A percentile compares a stretch with the other conserved stretches of the same genome.
phyloP scores from a whole-genome alignment of 2,888 invertebrate genomes.

The Exephanes ischioxanthus region DNA sequence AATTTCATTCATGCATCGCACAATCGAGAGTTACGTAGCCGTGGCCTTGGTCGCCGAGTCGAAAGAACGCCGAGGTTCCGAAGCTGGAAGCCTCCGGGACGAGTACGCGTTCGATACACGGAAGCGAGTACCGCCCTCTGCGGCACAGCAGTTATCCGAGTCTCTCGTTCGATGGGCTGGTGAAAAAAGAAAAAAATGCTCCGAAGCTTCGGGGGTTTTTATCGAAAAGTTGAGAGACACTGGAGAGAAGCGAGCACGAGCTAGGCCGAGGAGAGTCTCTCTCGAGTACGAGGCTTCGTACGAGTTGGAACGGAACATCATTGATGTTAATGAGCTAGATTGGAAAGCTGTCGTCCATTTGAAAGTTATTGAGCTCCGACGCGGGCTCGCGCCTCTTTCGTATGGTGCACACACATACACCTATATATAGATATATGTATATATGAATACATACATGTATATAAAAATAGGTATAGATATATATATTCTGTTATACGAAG shows the following conservation, averaged over 20 bases:
- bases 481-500: background rate
- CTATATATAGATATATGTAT: conserved; percentile 5
- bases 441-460: background rate
- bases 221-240: conserved; percentile 53
- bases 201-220: background rate
- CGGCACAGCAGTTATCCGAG: background rate
- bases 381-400: conserved; percentile 57
- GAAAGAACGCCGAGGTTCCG: conserved; percentile 26
- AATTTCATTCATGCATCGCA: conserved; percentile 12
- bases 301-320: conserved; percentile 74
- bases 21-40: conserved; percentile 29
- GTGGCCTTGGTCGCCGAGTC: conserved; percentile 31
- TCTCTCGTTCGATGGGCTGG: background rate
- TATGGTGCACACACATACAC: conserved; percentile 27
- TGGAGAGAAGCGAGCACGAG: conserved; percentile 39
- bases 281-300: conserved; percentile 33
- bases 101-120: conserved; percentile 9
- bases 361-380: conserved; percentile 77
- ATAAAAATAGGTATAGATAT: background rate
- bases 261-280: conserved; percentile 28
- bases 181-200: background rate
- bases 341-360: conserved; percentile 80
- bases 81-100: conserved; percentile 5
- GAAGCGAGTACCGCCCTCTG: background rate
- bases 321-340: conserved; percentile 82